Conservation (phyloP, 2,888 invertebrate species). For the Parnassius glacialis region DNA sequence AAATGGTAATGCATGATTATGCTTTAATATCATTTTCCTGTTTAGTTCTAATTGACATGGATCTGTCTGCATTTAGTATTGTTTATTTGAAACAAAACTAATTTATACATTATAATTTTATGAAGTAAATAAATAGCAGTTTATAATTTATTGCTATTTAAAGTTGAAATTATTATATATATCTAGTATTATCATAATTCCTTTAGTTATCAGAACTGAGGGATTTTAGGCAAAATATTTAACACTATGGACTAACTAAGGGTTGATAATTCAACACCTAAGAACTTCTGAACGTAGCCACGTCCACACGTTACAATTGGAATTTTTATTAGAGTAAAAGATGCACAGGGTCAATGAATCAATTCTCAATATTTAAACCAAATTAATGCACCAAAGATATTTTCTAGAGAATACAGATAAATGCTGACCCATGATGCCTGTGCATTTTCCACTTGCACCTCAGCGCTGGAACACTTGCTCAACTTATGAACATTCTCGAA, state of each 20-base stretch:
- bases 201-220: constrained; percentile 22
- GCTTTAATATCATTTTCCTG: constrained; percentile 48
- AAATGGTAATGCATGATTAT: background rate
- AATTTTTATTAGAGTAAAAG: constrained; percentile 59
- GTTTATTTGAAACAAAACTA: constrained; percentile 31
- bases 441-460: constrained; percentile 56
- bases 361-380: constrained; percentile 46
- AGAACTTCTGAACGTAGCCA: constrained; percentile 63
- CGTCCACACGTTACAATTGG: constrained; percentile 64
- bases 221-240: constrained; percentile 19
- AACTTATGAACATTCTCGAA: constrained; percentile 74
- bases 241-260: constrained; percentile 23
- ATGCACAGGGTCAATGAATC: constrained; percentile 61
- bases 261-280: constrained; percentile 27
- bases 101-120: constrained; percentile 19
- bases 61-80: constrained; percentile 64
- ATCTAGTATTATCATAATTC: constrained; percentile 22
- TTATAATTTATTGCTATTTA: constrained; percentile 49
- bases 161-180: constrained; percentile 32
- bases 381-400: constrained; percentile 33
- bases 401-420: constrained; percentile 40
- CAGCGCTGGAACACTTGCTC: constrained; percentile 58
- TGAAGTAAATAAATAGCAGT: constrained; percentile 43
- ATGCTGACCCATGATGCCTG: constrained; percentile 38
- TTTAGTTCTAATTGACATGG: constrained; percentile 52